Conservation (phyloP, 2,113 vertebrate genomes). For the Capricornis sumatraensis region DNA sequence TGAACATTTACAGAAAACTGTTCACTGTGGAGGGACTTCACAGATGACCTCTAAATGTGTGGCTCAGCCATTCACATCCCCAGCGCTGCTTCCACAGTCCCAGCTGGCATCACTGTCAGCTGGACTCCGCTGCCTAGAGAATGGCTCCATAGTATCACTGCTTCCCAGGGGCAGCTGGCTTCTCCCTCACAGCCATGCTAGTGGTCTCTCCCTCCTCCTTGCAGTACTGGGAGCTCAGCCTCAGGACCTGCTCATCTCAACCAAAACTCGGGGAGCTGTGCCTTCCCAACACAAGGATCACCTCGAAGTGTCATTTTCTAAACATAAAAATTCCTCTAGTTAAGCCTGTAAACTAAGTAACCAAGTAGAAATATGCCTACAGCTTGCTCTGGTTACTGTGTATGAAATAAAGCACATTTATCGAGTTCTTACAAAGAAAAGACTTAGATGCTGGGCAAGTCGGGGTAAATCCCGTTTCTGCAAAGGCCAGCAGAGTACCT, state of each 20-base stretch:
- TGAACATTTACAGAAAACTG: not conserved
- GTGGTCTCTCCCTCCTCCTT: not conserved
- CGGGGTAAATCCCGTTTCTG: not conserved
- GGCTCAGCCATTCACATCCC: not conserved
- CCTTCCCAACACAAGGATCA: not conserved
- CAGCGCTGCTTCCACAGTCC: not conserved
- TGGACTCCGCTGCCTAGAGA: not conserved
- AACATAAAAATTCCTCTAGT: not conserved
- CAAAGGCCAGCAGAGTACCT: not conserved
- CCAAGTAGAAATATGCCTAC: not conserved
- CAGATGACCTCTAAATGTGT: not conserved
- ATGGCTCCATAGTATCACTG: not conserved
- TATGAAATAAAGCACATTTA: not conserved
- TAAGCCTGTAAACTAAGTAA: not conserved
- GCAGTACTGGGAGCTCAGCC: not conserved
- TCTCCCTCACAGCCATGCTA: not conserved
- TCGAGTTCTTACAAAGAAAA: not conserved
- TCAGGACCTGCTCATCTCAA: not conserved
- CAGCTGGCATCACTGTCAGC: slow-evolving; percentile 5
- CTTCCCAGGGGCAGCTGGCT: slow-evolving; percentile 15
- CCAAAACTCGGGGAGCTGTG: not conserved
- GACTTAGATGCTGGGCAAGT: too few relatives aligned
- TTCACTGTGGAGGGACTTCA: not conserved
- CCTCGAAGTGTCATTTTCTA: not conserved
- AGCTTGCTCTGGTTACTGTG: not conserved